Evolutionary conservation across 2,888 invertebrate species (phyloP), one percentile per base, ranked within the genome.

Genomic region (Pterobdella sp.): DNA sequence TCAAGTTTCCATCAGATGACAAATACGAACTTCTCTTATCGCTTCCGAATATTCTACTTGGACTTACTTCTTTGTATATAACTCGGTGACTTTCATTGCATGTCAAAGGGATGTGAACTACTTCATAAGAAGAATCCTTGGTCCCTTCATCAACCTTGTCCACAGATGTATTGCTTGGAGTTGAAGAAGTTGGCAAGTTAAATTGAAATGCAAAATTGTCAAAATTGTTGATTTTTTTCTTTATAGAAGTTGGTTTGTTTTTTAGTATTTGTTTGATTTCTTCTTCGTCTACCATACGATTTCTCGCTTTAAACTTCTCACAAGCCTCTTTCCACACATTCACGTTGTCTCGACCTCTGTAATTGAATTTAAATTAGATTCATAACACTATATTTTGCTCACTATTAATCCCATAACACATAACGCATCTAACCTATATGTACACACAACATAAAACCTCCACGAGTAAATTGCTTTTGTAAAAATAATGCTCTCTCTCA

Each of bases 271-370:
- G n/a, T 56, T 56, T 56, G 7, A 56, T 26, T 56, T 56, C n/a
- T 56, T 56, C 14, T 4, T 56, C 60, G n/a, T 56, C n/a, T 26
- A 56, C 4, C 60, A 56, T 22, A 26, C 60, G 60, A 7, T 56
- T 56, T 26, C 60, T 56, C 3, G n/a, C 60, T 22, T 56, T 56
- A 22, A 56, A 22, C 14, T n/a, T 22, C 18, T 56, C 60, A 56
- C 60, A 56, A 7, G 60, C 60, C n/a, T 56, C 10, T n/a, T 22
- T 56, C 60, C 60, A 56, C 60, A 56, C 60, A 3, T 56, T 22
- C 4, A 56, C 26, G 60, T 56, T 56, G 4, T 4, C 60, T 22
- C n/a, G 60, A 14, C 60, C 60, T 56, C 60, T 56, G 60, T 56
- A n/a, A 49, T 49, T 49, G n/a, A 49, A 18, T 49, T 49, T 49